A percentile compares a stretch with the other conserved stretches of the same genome.
Evolutionary conservation across 2,888 invertebrate genomes (phyloP).

Genomic region (Falcaria lacertinaria): DNA sequence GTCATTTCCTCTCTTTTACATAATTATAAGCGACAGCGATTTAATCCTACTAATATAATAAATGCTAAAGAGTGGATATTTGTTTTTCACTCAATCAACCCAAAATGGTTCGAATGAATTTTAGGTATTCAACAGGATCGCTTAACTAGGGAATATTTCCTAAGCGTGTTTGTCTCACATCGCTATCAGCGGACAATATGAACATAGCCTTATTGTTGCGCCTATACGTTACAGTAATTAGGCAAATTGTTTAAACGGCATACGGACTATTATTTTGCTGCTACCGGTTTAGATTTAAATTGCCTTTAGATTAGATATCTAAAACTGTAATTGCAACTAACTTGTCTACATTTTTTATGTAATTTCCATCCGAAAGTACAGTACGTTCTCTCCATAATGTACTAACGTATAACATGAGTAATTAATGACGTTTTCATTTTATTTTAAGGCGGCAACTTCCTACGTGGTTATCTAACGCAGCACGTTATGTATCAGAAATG

Average conservation of each 20-base stretch:
- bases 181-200: slow-evolving; percentile 13
- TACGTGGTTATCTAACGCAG: slow-evolving; percentile 5
- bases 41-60: no score
- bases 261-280: slow-evolving; percentile 49
- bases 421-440: slow-evolving; percentile 14
- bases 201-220: slow-evolving; percentile 33
- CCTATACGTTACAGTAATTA: slow-evolving; percentile 60
- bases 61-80: no score
- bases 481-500: background rate
- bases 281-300: slow-evolving; percentile 54
- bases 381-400: slow-evolving; percentile 21
- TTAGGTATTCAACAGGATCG: no score
- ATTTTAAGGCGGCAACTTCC: slow-evolving; percentile 9
- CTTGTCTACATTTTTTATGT: slow-evolving; percentile 29
- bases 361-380: slow-evolving; percentile 32
- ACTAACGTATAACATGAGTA: slow-evolving; percentile 7
- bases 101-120: no score
- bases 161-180: background rate
- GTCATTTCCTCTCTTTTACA: background rate
- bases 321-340: slow-evolving; percentile 32
- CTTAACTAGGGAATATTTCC: no score
- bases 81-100: no score
- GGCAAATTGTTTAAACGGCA: slow-evolving; percentile 61
- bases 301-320: slow-evolving; percentile 45
- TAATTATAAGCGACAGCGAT: background rate